Base-by-base conservation (phyloP, 1,140 invertebrate genomes). In the Elymnias hypermnestra region DNA sequence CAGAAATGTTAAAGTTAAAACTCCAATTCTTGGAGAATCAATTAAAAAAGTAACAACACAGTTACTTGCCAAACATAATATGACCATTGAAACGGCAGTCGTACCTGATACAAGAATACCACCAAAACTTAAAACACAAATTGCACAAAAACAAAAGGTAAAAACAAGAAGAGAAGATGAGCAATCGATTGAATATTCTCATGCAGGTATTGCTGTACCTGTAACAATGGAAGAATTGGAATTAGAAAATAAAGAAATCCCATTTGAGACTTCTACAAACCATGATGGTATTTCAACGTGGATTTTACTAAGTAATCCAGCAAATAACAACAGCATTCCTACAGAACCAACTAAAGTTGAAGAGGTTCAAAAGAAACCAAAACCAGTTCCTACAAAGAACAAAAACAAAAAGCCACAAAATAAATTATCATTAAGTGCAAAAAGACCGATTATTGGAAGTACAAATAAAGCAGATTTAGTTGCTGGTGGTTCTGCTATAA, bases 281-380 rank as follows among this genome's bases (percentile, higher is more conserved):
- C 88, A 89, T 23, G 89, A 90, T 58, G 91, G 91, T 3, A 87
- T 94, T 43, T 93, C 92, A 1, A 94, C 92, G 2, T 94, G 92
- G 92, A 90, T 93, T 53, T 75, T 93, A n/a, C 64, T 94, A 13
- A 92, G 90, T 25, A 83, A 75, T 53, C 71, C 79, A 4, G 50
- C 53, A 23, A 81, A 63, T 31, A 69, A 69, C 42, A 37, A 46
- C 17, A 55, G 54, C 17, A 45, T 63, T 31, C 59, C 76, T 14
- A 84, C 81, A 1, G 85, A 85, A 53, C 59, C 74, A 1, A 78
- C 69, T 5, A 79, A 81, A 62, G 53, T 64, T 54, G 72, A 82
- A 29, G 75, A 76, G 13, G 50, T 25, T 13, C 51, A 49, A 45
- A 81, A 78, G 25, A 84, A 86, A 63, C 69, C 49, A 25, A 86